A percentile compares a stretch with the other conserved stretches of the same genome.
Evolutionary conservation across 1,140 invertebrate genomes (phyloP).

Genomic region (Protaetia brevitarsis): DNA sequence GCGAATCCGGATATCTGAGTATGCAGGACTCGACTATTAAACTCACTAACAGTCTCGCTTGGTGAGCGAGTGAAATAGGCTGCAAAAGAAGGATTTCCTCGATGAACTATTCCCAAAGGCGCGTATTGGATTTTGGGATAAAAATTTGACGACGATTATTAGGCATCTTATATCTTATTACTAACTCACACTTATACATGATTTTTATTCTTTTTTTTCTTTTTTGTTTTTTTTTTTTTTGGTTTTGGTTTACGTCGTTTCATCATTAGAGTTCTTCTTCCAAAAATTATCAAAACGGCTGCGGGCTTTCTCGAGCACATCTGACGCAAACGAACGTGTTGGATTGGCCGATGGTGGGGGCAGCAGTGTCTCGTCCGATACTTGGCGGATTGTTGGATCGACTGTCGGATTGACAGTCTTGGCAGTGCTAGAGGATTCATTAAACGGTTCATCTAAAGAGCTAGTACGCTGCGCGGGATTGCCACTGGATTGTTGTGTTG

Average conservation of each 20-base stretch:
- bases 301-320: slow-evolving; percentile 77
- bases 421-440: slow-evolving; percentile 24
- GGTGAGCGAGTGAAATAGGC: neutral
- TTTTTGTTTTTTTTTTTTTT: neutral
- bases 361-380: slow-evolving; percentile 6
- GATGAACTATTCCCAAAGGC: slow-evolving; percentile 5
- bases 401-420: slow-evolving; percentile 10
- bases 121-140: neutral
- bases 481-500: neutral
- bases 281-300: slow-evolving; percentile 85
- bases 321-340: slow-evolving; percentile 54
- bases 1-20: neutral
- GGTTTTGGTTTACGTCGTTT: slow-evolving; percentile 27
- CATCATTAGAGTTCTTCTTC: slow-evolving; percentile 56
- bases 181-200: slow-evolving; percentile 20
- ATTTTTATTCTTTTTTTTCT: too few relatives aligned
- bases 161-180: slow-evolving; percentile 19
- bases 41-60: too few relatives aligned
- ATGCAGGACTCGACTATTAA: too few relatives aligned
- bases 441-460: slow-evolving; percentile 19
- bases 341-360: neutral
- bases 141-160: slow-evolving; percentile 21
- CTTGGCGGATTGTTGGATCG: neutral
- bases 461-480: slow-evolving; percentile 19
- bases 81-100: neutral